These are phyloP conservation scores for Ormyrus pomaceus DNA, from an alignment of 2,888 invertebrate genomes.

Conservation along the genomic window DNA sequence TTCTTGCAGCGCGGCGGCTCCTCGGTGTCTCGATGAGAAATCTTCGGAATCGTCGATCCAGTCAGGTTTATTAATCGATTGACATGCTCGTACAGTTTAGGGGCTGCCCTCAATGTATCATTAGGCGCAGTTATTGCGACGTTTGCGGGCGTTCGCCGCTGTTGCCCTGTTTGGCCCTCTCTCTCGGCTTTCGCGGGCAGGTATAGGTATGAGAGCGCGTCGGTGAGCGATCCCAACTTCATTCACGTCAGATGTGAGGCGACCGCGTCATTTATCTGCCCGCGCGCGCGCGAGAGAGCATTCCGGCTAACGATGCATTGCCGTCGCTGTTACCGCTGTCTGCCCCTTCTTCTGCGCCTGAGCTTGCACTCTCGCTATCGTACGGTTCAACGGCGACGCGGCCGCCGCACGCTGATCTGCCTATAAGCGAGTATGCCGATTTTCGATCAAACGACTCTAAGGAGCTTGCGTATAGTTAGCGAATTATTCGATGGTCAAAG, in stretches of 20 bases:
- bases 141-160: constrained; percentile 48
- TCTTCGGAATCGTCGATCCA: constrained; percentile 16
- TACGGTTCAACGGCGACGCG: too few relatives aligned
- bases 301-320: constrained; percentile 70
- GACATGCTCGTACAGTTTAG: constrained; percentile 54
- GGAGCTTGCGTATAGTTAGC: too few relatives aligned
- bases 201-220: constrained; percentile 47
- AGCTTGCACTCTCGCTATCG: too few relatives aligned
- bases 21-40: constrained; percentile 31
- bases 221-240: constrained; percentile 70
- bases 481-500: too few relatives aligned
- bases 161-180: not conserved
- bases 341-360: not conserved
- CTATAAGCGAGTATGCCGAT: too few relatives aligned
- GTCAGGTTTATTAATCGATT: constrained; percentile 57
- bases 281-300: constrained; percentile 43
- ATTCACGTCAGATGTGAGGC: constrained; percentile 72
- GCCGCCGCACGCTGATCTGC: too few relatives aligned
- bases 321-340: constrained; percentile 47
- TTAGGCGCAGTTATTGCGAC: constrained; percentile 69
- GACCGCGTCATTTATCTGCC: constrained; percentile 72
- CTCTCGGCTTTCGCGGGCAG: not conserved
- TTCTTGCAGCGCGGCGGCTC: not conserved
- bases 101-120: constrained; percentile 66
- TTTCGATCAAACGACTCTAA: too few relatives aligned